Evolutionary conservation across 1,140 invertebrate genomes (phyloP), one percentile per base, ranked within the genome.

Genomic region (Tenebrio molitor): DNA sequence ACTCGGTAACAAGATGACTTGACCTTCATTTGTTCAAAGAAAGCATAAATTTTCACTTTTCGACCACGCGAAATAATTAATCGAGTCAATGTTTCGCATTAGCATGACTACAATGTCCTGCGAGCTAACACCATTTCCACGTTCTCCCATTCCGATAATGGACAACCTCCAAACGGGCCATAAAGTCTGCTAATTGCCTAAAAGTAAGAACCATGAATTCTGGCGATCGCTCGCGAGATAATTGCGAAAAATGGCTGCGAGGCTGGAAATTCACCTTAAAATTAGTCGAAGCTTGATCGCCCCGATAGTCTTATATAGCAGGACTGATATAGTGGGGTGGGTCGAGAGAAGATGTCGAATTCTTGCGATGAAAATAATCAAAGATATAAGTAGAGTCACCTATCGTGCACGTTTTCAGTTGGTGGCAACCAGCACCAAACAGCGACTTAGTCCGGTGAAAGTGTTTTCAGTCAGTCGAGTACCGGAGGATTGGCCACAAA

Each of bases 311-410:
- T 58, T 29, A 58, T 29, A 29, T n/a, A 29, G 36, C 7, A 33
- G 29, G 7, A 39, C 2, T 14, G 29, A 29, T 19, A 21, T 25
- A 33, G 21, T 29, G 50, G 3, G 23, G 12, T 23, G 17, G 12
- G 1, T 46, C 14, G 33, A 65, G 10, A 7, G 15, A 65, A 63
- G 15, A 71, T 33, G 25, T 63, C 25, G 39, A 19, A 53, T 68
- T 39, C 16, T 33, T 23, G 23, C 23, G 10, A n/a, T 17, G 42
- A 74, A 68, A 77, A 75, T 73, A 50, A 69, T 69, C 36, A 41
- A 73, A 75, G 62, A 76, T 80, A 81, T 79, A 81, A 80, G 78
- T 81, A 79, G 78, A 81, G 80, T 77, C 80, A 81, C 79, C 81
- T 81, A 81, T 75, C 74, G 79, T 69, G 46, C 39, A 72, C 8